phyloP scores from a whole-genome alignment of 2,888 invertebrate species.

The Leptinotarsa peninsularis region DNA sequence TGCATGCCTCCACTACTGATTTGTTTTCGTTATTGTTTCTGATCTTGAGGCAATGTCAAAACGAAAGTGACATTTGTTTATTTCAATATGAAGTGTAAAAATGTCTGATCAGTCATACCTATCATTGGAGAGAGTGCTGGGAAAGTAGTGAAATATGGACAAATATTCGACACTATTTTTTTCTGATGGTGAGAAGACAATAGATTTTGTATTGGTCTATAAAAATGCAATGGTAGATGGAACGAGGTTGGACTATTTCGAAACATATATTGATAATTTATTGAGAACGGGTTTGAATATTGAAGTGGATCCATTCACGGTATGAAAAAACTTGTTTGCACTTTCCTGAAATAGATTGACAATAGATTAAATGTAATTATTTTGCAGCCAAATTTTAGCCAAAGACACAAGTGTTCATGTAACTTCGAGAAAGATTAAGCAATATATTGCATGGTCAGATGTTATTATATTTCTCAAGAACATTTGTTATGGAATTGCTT shows the following conservation, averaged over 20 bases:
- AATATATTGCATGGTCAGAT: too few species aligned
- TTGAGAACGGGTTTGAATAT: slow-evolving; percentile 16
- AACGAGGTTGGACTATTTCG: slow-evolving; percentile 1
- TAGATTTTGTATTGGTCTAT: slow-evolving; percentile 53
- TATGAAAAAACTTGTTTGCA: neutral
- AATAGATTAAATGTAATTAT: too few species aligned
- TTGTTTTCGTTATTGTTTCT: too few species aligned
- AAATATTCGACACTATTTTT: slow-evolving; percentile 22
- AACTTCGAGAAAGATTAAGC: too few species aligned
- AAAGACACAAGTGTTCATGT: too few species aligned
- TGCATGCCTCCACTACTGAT: too few species aligned
- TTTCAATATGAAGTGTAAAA: neutral
- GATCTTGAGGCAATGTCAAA: neutral
- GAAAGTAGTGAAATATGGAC: slow-evolving; percentile 13
- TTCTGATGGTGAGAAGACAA: slow-evolving; percentile 43
- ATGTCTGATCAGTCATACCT: neutral
- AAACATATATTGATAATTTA: slow-evolving; percentile 24
- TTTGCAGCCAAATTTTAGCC: too few species aligned
- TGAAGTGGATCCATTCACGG: slow-evolving; percentile 22
- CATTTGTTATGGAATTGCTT: too few species aligned
- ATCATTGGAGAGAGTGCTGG: neutral
- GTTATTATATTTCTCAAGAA: too few species aligned
- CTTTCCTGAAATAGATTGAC: too few species aligned
- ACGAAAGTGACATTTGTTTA: neutral
- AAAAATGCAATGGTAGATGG: slow-evolving; percentile 18